A percentile compares a stretch with the other conserved stretches of the same genome.
phyloP scores from a whole-genome alignment of 2,113 vertebrate genomes.

The Pachycephala philippinensis region DNA sequence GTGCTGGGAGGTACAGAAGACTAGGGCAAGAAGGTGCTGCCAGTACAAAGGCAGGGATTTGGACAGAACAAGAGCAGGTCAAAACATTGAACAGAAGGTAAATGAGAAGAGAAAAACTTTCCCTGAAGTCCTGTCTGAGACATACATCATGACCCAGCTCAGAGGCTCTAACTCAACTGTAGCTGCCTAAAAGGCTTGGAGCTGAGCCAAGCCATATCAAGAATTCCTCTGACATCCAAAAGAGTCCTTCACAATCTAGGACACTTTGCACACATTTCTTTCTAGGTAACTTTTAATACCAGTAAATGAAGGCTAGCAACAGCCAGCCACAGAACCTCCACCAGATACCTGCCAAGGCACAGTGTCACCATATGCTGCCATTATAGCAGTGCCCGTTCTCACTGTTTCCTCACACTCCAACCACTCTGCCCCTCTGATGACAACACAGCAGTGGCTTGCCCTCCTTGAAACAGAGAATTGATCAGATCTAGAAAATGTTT shows the following conservation, averaged over 20 bases:
- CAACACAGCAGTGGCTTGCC: neutral
- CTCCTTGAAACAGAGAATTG: neutral
- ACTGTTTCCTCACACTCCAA: neutral
- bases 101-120: neutral
- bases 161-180: neutral
- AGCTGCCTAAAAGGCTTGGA: neutral
- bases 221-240: neutral
- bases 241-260: neutral
- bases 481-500: neutral
- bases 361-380: fast-evolving
- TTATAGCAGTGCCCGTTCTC: fast-evolving
- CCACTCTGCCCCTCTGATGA: neutral
- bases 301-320: neutral
- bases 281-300: neutral
- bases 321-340: neutral
- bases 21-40: neutral
- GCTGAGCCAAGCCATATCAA: neutral
- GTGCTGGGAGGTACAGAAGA: neutral
- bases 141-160: neutral
- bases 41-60: neutral
- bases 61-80: neutral
- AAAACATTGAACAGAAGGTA: neutral
- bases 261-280: neutral
- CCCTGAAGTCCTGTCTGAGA: neutral
- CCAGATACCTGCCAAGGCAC: neutral